Evolutionary conservation across 2,888 invertebrate species (phyloP), one percentile per base, ranked within the genome.

Genomic region (Epirrita christyi): DNA sequence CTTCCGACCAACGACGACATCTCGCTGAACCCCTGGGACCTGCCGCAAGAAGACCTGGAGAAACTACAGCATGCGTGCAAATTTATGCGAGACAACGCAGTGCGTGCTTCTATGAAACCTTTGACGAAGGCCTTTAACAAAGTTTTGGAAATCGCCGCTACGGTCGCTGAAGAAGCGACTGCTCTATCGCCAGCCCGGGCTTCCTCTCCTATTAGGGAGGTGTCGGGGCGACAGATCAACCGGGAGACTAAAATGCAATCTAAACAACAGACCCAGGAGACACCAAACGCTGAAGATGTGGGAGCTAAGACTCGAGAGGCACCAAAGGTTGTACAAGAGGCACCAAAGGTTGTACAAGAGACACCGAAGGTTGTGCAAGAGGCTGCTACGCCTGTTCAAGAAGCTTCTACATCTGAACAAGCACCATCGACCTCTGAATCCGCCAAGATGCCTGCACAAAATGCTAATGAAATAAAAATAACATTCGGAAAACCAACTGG

Each of bases 21-120:
- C 34, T 40, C 40, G 2, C n/a, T 11, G 27, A 55, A 50, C 49
- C 55, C 55, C 6, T 55, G 55, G 55, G 11, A 36, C 6, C 43
- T 57, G 21, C 32, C 48, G n/a, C 34, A 28, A 9, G 43, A 46
- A 43, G 57, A 58, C 21, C 40, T 53, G 0, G 38, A 58, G 15
- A 52, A 58, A 40, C 48, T 53, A 3, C 34, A 53, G 7, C 38
- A 53, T 27, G 57, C 57, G 9, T 57, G 36, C 52, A 43, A 45
- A n/a, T 58, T 32, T 5, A 9, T 48, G 34, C 29, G 14, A 3
- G 32, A 58, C 5, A 48, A 53, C 34, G 28, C 47, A 1, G 10
- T 45, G 11, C 9, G 11, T n/a, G 38, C 48, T 13, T 7, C 47
- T 1, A 1, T 34, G 11, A 37, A 37, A 14, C 43, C 51, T 2